A percentile compares a stretch with the other conserved stretches of the same genome.
phyloP scores from a whole-genome alignment of 64 coral and sea anemone genomes.

The Acropora yongei region DNA sequence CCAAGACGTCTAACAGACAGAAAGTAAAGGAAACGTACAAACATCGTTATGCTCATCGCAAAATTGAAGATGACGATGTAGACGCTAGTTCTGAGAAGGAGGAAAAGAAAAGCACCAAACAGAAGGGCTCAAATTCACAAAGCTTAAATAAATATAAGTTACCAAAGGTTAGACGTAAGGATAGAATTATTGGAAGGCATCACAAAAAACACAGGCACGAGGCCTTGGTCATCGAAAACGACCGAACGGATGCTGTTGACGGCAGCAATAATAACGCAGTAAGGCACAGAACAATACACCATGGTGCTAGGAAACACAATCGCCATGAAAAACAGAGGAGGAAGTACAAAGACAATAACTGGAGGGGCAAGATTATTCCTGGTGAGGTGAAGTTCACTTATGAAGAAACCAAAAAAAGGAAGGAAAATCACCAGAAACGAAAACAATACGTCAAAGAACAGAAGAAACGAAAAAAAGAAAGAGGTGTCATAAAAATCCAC shows the following conservation, averaged over 20 bases:
- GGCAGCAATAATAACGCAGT: slow-evolving; percentile 1
- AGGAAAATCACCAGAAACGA: neutral
- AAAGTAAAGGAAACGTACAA: slow-evolving; percentile 29
- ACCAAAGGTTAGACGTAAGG: neutral
- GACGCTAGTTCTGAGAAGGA: neutral
- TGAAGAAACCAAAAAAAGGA: neutral
- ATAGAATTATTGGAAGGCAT: neutral
- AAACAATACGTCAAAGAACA: neutral
- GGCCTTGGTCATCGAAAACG: neutral
- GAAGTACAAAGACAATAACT: neutral
- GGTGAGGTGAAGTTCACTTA: slow-evolving; percentile 4
- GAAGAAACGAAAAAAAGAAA: neutral
- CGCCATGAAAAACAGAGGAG: neutral
- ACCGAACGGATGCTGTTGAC: slow-evolving; percentile 3
- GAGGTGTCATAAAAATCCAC: neutral
- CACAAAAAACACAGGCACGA: neutral
- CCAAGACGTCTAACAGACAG: neutral
- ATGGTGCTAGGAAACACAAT: neutral
- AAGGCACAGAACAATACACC: neutral
- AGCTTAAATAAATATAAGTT: neutral
- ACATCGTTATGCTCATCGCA: slow-evolving; percentile 3
- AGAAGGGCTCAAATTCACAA: neutral
- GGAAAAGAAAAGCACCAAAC: neutral
- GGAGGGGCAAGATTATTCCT: slow-evolving; percentile 17
- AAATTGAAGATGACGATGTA: slow-evolving; percentile 5